Evolutionary conservation across 2,797 vertebrate species (phyloP).

Genomic region (Tamandua tetradactyla): DNA sequence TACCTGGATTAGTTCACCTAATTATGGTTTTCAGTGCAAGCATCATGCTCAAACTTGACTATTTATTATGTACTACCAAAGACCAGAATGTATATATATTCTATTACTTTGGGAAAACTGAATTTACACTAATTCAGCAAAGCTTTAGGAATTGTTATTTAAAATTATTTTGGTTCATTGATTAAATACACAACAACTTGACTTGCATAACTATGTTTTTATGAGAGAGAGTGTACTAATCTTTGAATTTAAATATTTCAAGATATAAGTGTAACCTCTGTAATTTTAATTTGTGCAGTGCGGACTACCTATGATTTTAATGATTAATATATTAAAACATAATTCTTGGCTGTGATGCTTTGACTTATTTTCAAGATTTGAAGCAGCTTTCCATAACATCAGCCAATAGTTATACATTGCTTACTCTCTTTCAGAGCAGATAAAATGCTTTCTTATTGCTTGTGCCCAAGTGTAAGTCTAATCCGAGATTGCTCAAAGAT

Average conservation of each 20-base stretch:
- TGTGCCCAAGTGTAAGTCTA: not conserved
- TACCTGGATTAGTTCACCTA: constrained; percentile 31
- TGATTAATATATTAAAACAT: not conserved
- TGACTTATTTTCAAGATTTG: not conserved
- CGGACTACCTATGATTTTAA: not conserved
- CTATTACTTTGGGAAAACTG: constrained; percentile 77
- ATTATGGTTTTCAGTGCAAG: not conserved
- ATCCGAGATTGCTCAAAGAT: not conserved
- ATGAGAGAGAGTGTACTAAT: constrained; percentile 57
- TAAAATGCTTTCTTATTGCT: not conserved
- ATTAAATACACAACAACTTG: constrained; percentile 31
- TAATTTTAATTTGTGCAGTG: not conserved
- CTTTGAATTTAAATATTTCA: constrained; percentile 70
- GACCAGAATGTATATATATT: not conserved
- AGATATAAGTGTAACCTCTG: not conserved
- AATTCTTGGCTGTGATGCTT: not conserved
- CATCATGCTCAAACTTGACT: not conserved
- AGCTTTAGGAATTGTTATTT: constrained; percentile 75
- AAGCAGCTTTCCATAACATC: not conserved
- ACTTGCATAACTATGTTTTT: not conserved
- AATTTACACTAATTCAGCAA: constrained; percentile 71
- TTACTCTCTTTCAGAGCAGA: not conserved
- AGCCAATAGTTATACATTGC: not conserved
- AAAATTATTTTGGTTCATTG: constrained; percentile 74
- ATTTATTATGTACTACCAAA: not conserved